Base-by-base conservation (phyloP, 2,888 invertebrate genomes). In the Diaperis boleti region DNA sequence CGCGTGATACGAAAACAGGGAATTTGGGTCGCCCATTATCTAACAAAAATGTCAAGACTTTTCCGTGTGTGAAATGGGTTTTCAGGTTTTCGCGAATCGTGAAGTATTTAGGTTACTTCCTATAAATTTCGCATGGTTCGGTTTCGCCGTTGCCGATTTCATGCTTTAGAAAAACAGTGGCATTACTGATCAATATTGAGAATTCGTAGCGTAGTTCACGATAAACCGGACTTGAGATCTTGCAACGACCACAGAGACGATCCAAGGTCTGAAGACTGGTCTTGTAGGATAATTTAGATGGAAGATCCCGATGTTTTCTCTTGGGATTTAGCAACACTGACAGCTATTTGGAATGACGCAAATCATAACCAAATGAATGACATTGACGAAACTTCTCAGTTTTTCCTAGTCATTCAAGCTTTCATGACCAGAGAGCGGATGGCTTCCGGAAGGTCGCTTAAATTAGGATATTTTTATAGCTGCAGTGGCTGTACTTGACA, bases 101-200 rank as follows among this genome's bases (percentile, higher is more conserved):
- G 11, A 31, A 33, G 33, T 33, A 33, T 39, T 39, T 39, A 17
- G 39, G 39, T 39, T 39, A 39, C 15, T 39, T 39, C 39, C 39
- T 14, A 4, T 10, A 17, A n/a, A 39, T 39, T 39, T 39, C 17
- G 15, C 11, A 39, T 17, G 39, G 14, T 39, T 39, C 33, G 33
- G 33, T 33, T 33, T 33, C 11, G 33, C 33, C n/a, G 11, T 33
- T 33, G 33, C 33, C n/a, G 11, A 33, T 33, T 33, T 33, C 33
- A 33, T 39, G 39, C 3, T 13, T 10, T 8, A 17, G n/a, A 39
- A 39, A 39, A 39, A 39, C 39, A 39, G 15, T 10, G 33, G n/a
- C 10, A 3, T 39, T 7, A 39, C 39, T 5, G 17, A 13, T 39
- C 33, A n/a, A n/a, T 39, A 39, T 39, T 39, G 39, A 8, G 39